Conservation (phyloP, 2,888 invertebrate species). For the Nomada fabriciana region DNA sequence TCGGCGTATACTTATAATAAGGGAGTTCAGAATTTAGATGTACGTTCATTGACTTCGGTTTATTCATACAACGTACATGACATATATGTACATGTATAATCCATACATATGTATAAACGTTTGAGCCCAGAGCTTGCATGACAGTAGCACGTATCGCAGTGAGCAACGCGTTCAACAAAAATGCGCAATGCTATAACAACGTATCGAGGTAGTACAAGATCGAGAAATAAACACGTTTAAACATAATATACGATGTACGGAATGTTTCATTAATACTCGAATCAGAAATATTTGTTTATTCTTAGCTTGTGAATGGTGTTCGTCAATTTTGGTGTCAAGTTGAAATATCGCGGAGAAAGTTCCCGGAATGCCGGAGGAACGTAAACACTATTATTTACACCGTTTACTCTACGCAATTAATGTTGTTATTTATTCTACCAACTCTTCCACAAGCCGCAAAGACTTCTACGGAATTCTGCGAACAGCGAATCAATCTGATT, state of each 20-base stretch:
- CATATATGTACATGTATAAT: conserved; percentile 32
- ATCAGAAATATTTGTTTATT: background rate
- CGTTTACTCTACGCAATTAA: no score
- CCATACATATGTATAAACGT: conserved; percentile 16
- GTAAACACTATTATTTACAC: no score
- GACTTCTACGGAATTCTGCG: no score
- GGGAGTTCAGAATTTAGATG: no score
- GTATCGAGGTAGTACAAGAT: conserved; percentile 26
- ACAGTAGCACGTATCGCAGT: conserved; percentile 3
- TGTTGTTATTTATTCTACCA: background rate
- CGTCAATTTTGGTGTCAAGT: background rate
- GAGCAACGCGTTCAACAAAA: background rate
- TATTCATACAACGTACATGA: background rate
- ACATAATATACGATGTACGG: background rate
- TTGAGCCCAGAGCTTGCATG: background rate
- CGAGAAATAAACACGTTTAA: conserved; percentile 4
- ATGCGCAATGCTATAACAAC: background rate
- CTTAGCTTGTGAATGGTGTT: background rate
- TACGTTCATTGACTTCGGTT: background rate
- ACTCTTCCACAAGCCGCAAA: no score
- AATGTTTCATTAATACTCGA: background rate
- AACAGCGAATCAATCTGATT: conserved; percentile 24
- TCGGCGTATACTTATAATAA: background rate
- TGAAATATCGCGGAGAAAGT: no score
- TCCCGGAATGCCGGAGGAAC: background rate